Conservation (phyloP, 1,140 invertebrate genomes). For the Pissodes strobi region DNA sequence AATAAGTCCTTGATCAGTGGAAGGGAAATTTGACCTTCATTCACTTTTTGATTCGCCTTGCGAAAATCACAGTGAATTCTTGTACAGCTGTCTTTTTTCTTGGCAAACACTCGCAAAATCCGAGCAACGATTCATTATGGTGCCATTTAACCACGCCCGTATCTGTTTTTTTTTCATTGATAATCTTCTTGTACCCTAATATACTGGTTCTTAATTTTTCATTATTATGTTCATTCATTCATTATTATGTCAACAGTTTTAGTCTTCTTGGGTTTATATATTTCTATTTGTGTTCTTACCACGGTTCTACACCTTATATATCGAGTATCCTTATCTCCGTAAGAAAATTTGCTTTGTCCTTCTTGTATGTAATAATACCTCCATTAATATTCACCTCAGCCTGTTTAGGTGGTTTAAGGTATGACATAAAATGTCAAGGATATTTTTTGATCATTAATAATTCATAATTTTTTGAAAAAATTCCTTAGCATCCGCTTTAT, state of each 20-base stretch:
- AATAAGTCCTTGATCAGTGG: conserved; percentile 41
- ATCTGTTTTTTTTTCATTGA: conserved; percentile 37
- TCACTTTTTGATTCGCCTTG: conserved; percentile 53
- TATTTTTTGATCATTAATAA: conserved; percentile 20
- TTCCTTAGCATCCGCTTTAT: conserved; percentile 3
- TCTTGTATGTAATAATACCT: conserved; percentile 2
- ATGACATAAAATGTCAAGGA: conserved; percentile 4
- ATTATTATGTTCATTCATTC: conserved; percentile 36
- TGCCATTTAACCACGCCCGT: conserved; percentile 39
- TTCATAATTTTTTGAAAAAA: conserved; percentile 13
- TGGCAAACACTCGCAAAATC: conserved; percentile 56
- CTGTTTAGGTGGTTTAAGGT: background rate
- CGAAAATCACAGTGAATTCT: no score
- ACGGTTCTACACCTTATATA: background rate
- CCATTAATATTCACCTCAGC: conserved; percentile 10
- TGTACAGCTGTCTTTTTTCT: no score
- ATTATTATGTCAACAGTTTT: conserved; percentile 18
- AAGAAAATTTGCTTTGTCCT: background rate
- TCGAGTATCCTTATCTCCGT: background rate
- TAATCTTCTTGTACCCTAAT: conserved; percentile 47
- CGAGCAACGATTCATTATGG: conserved; percentile 45
- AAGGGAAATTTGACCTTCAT: conserved; percentile 45
- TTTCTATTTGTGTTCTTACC: conserved; percentile 20
- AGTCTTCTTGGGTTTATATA: conserved; percentile 25
- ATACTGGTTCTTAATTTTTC: conserved; percentile 42